Evolutionary conservation across 2,797 vertebrate species (phyloP).

Genomic region (Mionectes olivaceus): DNA sequence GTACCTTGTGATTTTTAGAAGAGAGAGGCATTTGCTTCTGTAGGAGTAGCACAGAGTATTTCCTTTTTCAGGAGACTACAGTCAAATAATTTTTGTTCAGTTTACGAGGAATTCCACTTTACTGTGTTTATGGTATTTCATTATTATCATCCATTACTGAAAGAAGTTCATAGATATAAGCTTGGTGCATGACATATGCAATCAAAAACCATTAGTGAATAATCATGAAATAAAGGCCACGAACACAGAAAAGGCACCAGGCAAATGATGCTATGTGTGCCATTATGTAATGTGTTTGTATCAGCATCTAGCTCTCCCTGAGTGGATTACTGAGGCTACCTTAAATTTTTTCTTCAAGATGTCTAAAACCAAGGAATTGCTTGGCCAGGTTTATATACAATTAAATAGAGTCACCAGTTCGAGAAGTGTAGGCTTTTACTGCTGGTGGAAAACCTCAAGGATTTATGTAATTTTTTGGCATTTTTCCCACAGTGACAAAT

Average conservation of each 20-base stretch:
- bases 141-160: not conserved
- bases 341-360: not conserved
- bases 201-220: not conserved
- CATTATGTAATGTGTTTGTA: not conserved
- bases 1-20: not conserved
- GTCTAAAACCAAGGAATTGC: not conserved
- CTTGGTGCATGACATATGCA: not conserved
- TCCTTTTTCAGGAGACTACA: not conserved
- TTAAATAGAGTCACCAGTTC: not conserved
- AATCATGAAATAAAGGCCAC: not conserved
- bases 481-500: conserved; percentile 23
- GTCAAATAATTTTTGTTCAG: not conserved
- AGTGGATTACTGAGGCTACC: not conserved
- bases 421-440: conserved; percentile 6
- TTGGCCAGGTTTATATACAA: not conserved
- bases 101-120: not conserved
- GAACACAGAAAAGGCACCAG: not conserved
- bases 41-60: not conserved
- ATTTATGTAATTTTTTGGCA: not conserved
- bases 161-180: not conserved
- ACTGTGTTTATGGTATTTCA: not conserved
- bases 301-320: not conserved
- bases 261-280: not conserved
- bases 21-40: not conserved
- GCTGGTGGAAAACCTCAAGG: not conserved